Conservation (phyloP, 2,888 invertebrate species). For the Eupithecia pulchellata region DNA sequence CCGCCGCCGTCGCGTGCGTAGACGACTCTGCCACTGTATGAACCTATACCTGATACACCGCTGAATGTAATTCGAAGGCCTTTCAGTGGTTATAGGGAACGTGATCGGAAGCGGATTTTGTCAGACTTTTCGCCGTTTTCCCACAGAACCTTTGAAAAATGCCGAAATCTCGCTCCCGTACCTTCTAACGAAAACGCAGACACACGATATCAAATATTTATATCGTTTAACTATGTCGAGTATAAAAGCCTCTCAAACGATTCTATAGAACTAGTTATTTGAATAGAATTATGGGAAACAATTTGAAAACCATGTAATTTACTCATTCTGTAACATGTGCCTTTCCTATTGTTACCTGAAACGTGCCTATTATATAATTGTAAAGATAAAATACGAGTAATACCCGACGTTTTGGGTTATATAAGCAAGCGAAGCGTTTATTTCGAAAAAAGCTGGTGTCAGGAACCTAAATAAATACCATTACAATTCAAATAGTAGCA, state of each 20-base stretch:
- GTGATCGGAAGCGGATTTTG: not conserved
- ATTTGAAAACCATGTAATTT: not conserved
- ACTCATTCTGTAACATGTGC: not conserved
- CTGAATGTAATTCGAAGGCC: not conserved
- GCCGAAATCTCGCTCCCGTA: not conserved
- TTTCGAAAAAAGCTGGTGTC: too few relatives aligned
- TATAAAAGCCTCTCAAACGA: too few relatives aligned
- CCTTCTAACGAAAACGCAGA: not conserved
- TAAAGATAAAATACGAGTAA: not conserved
- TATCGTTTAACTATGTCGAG: not conserved
- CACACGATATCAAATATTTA: not conserved
- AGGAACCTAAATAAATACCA: too few relatives aligned
- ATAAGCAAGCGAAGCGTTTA: not conserved
- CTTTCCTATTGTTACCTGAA: not conserved
- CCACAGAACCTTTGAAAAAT: not conserved
- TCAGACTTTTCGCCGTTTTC: not conserved
- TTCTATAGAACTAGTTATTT: not conserved
- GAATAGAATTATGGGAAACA: conserved; percentile 1
- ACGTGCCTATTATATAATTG: not conserved
- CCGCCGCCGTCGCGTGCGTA: too few relatives aligned
- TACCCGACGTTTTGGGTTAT: not conserved
- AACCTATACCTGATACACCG: not conserved
- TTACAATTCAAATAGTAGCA: too few relatives aligned
- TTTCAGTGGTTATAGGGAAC: not conserved
- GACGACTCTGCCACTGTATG: too few relatives aligned